A percentile compares a stretch with the other conserved stretches of the same genome.
Evolutionary conservation across 2,113 vertebrate genomes (phyloP).

Genomic region (Onychostoma macrolepis): DNA sequence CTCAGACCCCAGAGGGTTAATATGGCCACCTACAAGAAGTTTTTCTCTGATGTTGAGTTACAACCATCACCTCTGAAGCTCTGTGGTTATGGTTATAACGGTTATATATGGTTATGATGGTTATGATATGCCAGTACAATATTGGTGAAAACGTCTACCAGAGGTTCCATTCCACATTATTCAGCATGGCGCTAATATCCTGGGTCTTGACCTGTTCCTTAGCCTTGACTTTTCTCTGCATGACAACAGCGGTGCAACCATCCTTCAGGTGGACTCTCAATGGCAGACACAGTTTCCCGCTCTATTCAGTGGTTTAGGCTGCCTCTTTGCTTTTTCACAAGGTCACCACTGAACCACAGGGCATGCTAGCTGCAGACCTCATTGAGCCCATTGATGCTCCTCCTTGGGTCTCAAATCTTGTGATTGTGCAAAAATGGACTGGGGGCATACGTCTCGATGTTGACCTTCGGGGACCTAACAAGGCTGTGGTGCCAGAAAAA

Average conservation of each 20-base stretch:
- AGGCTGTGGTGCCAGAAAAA: background rate
- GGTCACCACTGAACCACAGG: background rate
- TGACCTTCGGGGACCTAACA: background rate
- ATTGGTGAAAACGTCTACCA: too few relatives aligned
- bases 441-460: background rate
- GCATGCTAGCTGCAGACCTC: background rate
- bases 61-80: too few relatives aligned
- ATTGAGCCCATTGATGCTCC: background rate
- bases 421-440: background rate
- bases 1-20: too few relatives aligned
- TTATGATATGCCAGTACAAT: too few relatives aligned
- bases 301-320: constrained; percentile 20
- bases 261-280: background rate
- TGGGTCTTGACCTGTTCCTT: background rate
- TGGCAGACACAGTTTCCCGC: background rate
- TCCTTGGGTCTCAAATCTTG: constrained; percentile 11
- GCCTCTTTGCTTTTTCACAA: constrained; percentile 6
- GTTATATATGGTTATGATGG: too few relatives aligned
- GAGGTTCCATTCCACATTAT: too few relatives aligned
- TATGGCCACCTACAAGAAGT: too few relatives aligned
- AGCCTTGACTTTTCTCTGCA: background rate
- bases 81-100: too few relatives aligned
- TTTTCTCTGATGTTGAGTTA: too few relatives aligned
- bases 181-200: background rate
- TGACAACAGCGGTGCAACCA: background rate